Evolutionary conservation across 2,888 invertebrate genomes (phyloP).

Genomic region (Nudaria mundana): DNA sequence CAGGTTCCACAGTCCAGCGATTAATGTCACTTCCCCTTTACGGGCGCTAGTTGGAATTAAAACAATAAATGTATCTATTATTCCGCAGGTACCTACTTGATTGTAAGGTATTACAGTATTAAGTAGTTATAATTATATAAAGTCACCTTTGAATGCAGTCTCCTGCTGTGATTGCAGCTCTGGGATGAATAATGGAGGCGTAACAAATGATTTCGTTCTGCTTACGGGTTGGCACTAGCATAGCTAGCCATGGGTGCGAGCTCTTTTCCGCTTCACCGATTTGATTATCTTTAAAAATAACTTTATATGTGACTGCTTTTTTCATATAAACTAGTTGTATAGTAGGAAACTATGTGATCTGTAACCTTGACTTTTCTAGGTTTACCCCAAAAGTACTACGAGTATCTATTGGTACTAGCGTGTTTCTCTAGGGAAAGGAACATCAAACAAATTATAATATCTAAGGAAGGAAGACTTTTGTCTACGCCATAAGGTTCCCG

Average conservation of each 20-base stretch:
- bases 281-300: slow-evolving; percentile 36
- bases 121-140: background rate
- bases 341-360: no score
- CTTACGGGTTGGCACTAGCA: slow-evolving; percentile 53
- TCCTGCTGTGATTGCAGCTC: slow-evolving; percentile 61
- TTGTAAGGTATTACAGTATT: no score
- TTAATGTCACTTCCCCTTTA: slow-evolving; percentile 51
- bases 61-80: background rate
- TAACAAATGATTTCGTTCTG: slow-evolving; percentile 62
- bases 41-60: slow-evolving; percentile 32
- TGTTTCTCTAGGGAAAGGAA: no score
- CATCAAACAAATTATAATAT: no score
- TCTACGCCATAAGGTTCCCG: no score
- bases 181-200: slow-evolving; percentile 63
- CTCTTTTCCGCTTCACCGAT: slow-evolving; percentile 44
- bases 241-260: slow-evolving; percentile 61
- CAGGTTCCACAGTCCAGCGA: slow-evolving; percentile 60
- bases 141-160: slow-evolving; percentile 62
- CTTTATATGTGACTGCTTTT: background rate
- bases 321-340: no score
- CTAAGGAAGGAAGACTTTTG: no score
- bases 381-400: no score
- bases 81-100: no score
- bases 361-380: no score
- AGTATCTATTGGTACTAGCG: no score